Conservation (phyloP, 2,888 invertebrate species). For the Sisyra terminalis region DNA sequence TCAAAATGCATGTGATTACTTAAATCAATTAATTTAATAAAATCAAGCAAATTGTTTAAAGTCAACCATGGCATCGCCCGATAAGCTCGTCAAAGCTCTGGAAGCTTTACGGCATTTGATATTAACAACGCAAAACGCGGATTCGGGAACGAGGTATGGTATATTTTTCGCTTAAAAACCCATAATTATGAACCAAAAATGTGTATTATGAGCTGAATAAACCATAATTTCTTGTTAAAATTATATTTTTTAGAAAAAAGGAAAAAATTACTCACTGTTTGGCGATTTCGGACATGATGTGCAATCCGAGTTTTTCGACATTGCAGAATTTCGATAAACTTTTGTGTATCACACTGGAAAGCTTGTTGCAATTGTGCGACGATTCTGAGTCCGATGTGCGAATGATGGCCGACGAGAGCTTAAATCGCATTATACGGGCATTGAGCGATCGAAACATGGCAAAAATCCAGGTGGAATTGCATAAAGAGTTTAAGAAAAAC, state of each 20-base stretch:
- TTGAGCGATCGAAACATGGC: constrained; percentile 50
- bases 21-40: no score
- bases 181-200: no score
- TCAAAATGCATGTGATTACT: no score
- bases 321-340: constrained; percentile 44
- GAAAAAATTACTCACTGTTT: constrained; percentile 59
- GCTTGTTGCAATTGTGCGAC: constrained; percentile 52
- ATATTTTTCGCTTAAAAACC: no score
- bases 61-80: constrained; percentile 26
- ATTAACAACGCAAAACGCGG: constrained; percentile 15
- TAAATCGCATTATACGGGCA: constrained; percentile 59
- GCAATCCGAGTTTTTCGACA: constrained; percentile 39
- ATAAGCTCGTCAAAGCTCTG: constrained; percentile 25
- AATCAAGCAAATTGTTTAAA: no score
- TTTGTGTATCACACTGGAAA: constrained; percentile 52
- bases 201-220: constrained; percentile 1
- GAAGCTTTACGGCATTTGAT: constrained; percentile 20
- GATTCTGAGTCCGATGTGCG: constrained; percentile 63
- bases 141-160: constrained; percentile 11
- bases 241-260: constrained; percentile 39
- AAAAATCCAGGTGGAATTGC: constrained; percentile 63
- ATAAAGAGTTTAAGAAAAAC: constrained; percentile 68
- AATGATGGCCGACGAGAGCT: constrained; percentile 65
- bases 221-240: background rate
- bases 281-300: constrained; percentile 55